A percentile compares a stretch with the other conserved stretches of the same genome.
These are phyloP conservation scores for Bombus waltoni DNA, from an alignment of 1,140 invertebrate genomes.

Conservation along the genomic window DNA sequence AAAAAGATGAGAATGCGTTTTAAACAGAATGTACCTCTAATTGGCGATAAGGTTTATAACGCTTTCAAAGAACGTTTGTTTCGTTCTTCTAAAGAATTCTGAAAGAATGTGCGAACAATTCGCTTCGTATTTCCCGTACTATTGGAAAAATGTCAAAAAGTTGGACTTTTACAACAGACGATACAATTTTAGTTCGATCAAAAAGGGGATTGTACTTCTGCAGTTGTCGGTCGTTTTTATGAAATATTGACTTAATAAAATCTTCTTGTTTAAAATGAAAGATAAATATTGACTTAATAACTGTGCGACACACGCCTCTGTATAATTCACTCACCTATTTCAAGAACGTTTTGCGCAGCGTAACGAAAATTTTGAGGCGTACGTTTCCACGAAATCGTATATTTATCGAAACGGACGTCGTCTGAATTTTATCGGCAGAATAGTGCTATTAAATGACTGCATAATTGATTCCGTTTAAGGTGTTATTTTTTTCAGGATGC, in stretches of 20 bases:
- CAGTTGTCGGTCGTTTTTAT: neutral
- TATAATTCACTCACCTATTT: neutral
- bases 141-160: neutral
- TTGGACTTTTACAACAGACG: neutral
- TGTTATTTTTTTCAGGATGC: neutral
- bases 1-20: too few relatives aligned
- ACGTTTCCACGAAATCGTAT: neutral
- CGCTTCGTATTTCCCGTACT: neutral
- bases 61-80: too few relatives aligned
- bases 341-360: neutral
- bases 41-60: too few relatives aligned
- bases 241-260: neutral
- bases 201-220: neutral
- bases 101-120: neutral
- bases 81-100: too few relatives aligned
- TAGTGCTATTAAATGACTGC: neutral
- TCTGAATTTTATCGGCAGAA: neutral
- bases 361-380: neutral
- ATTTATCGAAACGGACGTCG: neutral
- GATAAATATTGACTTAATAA: neutral
- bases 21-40: too few relatives aligned
- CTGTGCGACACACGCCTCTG: neutral
- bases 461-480: neutral
- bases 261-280: too few relatives aligned
- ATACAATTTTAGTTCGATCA: neutral